These are phyloP conservation scores for Sternotherus odoratus DNA, from an alignment of 2,797 vertebrate species.

Conservation along the genomic window DNA sequence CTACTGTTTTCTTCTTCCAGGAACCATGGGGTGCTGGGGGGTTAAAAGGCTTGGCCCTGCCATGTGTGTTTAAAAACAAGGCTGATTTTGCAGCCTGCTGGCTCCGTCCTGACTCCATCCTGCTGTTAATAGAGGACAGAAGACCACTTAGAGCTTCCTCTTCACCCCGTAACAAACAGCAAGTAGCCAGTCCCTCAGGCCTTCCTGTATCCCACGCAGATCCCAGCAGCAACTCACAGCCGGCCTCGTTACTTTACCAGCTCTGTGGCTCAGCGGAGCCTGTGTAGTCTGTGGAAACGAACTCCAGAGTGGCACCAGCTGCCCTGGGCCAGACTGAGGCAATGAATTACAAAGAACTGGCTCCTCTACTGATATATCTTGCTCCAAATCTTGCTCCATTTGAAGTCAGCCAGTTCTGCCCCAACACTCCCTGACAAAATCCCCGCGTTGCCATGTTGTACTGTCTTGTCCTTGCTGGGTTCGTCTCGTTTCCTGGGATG, in stretches of 20 bases:
- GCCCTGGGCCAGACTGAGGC: neutral
- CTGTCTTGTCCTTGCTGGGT: neutral
- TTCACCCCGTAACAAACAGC: slow-evolving; percentile 83
- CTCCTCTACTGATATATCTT: neutral
- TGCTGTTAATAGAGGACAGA: slow-evolving; percentile 87
- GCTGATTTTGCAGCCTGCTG: slow-evolving; percentile 81
- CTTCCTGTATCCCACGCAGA: slow-evolving; percentile 83
- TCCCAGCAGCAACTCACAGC: slow-evolving; percentile 23
- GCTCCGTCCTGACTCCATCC: slow-evolving; percentile 86
- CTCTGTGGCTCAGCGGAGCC: neutral
- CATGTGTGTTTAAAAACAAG: slow-evolving; percentile 84
- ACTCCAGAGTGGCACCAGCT: neutral
- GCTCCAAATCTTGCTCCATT: neutral
- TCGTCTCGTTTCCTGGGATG: neutral
- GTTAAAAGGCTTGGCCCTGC: slow-evolving; percentile 84
- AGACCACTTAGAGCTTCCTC: slow-evolving; percentile 82
- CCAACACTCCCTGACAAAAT: neutral
- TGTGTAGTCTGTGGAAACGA: neutral
- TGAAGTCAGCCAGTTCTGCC: neutral
- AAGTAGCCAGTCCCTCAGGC: slow-evolving; percentile 81
- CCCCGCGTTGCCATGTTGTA: neutral
- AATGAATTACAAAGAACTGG: neutral
- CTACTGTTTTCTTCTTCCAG: slow-evolving; percentile 73
- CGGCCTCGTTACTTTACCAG: neutral
- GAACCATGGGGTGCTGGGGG: slow-evolving; percentile 68